A percentile compares a stretch with the other conserved stretches of the same genome.
These are phyloP conservation scores for Hycleus cichorii DNA, from an alignment of 1,140 invertebrate species.

Conservation along the genomic window DNA sequence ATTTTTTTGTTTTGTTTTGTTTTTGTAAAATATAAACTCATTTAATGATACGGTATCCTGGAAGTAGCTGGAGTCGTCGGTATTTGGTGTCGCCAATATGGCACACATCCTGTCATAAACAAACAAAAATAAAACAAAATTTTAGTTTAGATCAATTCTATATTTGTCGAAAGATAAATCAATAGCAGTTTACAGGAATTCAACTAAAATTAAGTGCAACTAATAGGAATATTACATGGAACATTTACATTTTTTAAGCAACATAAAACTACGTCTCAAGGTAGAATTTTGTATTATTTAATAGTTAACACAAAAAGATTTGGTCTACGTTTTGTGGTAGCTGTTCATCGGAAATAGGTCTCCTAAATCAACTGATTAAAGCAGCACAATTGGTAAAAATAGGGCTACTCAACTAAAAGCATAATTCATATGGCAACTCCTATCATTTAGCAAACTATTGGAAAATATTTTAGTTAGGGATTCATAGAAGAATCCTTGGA, in stretches of 20 bases:
- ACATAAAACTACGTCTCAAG: conserved; percentile 1
- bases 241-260: too few species aligned
- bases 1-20: too few species aligned
- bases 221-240: too few species aligned
- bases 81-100: conserved; percentile 20
- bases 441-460: too few species aligned
- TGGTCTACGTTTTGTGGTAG: conserved; percentile 4
- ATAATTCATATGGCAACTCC: too few species aligned
- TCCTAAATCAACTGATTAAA: too few species aligned
- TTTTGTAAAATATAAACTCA: too few species aligned
- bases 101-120: conserved; percentile 28
- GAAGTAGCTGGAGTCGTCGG: conserved; percentile 1
- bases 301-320: neutral
- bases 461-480: too few species aligned
- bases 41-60: conserved; percentile 1
- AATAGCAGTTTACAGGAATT: neutral
- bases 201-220: conserved; percentile 1
- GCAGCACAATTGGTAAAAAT: too few species aligned
- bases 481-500: too few species aligned
- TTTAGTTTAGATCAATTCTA: conserved; percentile 7
- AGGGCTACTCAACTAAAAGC: too few species aligned
- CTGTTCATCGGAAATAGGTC: neutral
- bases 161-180: neutral
- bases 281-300: conserved; percentile 1
- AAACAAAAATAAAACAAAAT: conserved; percentile 30